These are phyloP conservation scores for Martes martes DNA, from an alignment of 2,113 vertebrate species.

Conservation along the genomic window DNA sequence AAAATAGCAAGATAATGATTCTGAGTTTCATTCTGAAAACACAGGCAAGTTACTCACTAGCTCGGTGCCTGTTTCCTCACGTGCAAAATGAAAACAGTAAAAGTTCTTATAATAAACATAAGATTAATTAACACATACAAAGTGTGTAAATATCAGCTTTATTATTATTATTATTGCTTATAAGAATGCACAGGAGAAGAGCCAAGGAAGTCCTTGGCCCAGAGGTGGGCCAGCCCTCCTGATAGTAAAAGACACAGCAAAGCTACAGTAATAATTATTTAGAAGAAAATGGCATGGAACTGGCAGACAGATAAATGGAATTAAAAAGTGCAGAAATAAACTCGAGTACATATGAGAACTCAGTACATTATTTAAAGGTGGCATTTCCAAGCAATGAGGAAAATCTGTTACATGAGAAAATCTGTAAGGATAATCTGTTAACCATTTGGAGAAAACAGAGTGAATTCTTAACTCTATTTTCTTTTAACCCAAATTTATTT, in stretches of 20 bases:
- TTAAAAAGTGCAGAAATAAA: neutral
- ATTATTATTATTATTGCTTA: neutral
- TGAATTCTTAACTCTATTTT: neutral
- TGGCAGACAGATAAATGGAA: neutral
- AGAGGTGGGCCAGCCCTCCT: too few species aligned
- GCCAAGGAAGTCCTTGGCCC: neutral
- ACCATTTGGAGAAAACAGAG: neutral
- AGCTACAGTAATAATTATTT: neutral
- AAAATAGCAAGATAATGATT: neutral
- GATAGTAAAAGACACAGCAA: neutral
- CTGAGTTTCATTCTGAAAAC: neutral
- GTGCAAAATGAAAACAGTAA: neutral
- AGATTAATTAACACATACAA: neutral
- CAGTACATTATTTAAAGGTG: constrained; percentile 24
- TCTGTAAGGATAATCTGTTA: constrained; percentile 38
- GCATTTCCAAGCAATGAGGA: constrained; percentile 32
- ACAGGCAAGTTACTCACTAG: neutral
- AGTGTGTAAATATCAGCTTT: neutral
- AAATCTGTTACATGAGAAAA: constrained; percentile 29
- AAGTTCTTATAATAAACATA: neutral
- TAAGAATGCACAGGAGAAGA: neutral
- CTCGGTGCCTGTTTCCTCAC: neutral
- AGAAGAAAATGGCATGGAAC: neutral
- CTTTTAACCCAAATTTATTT: neutral
- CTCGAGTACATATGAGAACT: neutral